Evolutionary conservation across 2,113 vertebrate genomes (phyloP).

Genomic region (Azemiops feae): DNA sequence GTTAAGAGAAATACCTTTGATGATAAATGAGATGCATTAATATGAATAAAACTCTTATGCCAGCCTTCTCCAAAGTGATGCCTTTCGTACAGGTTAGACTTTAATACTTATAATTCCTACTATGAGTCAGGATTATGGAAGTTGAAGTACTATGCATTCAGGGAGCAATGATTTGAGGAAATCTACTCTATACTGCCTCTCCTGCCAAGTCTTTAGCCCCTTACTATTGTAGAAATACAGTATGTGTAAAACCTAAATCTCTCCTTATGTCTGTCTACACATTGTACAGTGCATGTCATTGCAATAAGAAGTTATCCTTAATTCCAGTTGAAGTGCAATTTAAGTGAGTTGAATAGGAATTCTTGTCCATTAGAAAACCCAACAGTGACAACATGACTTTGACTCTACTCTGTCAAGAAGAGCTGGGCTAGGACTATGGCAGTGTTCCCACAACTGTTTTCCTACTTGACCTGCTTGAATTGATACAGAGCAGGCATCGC

Average conservation of each 20-base stretch:
- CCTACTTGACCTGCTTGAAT: not conserved
- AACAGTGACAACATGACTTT: not conserved
- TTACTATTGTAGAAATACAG: not conserved
- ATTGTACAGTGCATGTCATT: not conserved
- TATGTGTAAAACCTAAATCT: not conserved
- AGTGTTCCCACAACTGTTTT: not conserved
- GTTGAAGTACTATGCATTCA: not conserved
- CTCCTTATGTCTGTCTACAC: not conserved
- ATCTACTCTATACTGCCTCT: not conserved
- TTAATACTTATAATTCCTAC: not conserved
- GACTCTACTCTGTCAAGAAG: not conserved
- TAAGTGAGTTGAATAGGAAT: not conserved
- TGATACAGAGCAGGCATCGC: not conserved
- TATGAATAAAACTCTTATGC: not conserved
- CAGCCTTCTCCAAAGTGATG: not conserved
- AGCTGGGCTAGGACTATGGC: not conserved
- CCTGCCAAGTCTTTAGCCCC: not conserved
- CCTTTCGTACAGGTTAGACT: not conserved
- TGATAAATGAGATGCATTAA: not conserved
- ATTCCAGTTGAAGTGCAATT: not conserved
- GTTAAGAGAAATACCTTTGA: not conserved
- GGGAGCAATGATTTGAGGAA: not conserved
- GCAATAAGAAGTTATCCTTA: not conserved
- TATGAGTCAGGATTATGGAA: not conserved
- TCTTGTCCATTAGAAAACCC: not conserved